phyloP scores from a whole-genome alignment of 2,113 vertebrate species.

The Grallaria varia region DNA sequence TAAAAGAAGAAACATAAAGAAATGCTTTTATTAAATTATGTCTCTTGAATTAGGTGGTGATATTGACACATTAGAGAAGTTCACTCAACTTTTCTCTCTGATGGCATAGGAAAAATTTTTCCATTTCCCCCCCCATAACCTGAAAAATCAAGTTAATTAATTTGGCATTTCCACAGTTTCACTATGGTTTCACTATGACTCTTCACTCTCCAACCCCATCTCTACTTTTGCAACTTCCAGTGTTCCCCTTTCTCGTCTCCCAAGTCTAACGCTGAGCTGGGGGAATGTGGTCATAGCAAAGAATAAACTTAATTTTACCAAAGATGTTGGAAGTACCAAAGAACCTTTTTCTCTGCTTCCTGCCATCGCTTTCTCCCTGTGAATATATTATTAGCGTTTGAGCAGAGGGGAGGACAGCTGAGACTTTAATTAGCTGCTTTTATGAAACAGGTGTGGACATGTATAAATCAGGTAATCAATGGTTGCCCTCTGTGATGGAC shows the following conservation, averaged over 20 bases:
- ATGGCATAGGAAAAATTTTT: background rate
- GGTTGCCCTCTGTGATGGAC: background rate
- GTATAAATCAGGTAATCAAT: background rate
- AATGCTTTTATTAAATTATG: background rate
- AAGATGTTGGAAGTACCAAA: background rate
- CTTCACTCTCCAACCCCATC: background rate
- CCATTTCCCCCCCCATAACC: background rate
- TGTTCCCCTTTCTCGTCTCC: background rate
- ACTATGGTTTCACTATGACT: background rate
- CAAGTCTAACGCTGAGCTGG: background rate
- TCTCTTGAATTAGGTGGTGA: background rate
- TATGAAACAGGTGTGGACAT: background rate
- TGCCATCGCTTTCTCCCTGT: background rate
- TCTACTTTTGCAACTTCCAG: background rate
- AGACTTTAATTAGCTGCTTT: background rate
- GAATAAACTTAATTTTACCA: background rate
- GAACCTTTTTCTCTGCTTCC: background rate
- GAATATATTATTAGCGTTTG: background rate
- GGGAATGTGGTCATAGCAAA: background rate
- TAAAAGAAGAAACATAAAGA: background rate
- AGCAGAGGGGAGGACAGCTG: background rate
- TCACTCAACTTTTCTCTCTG: background rate
- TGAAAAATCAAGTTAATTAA: background rate
- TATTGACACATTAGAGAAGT: background rate
- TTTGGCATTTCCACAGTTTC: background rate